Percentiles rank a stretch among this genome's conserved stretches.
phyloP scores from a whole-genome alignment of 1,140 invertebrate genomes.

The Pseudomyrmex concolor region DNA sequence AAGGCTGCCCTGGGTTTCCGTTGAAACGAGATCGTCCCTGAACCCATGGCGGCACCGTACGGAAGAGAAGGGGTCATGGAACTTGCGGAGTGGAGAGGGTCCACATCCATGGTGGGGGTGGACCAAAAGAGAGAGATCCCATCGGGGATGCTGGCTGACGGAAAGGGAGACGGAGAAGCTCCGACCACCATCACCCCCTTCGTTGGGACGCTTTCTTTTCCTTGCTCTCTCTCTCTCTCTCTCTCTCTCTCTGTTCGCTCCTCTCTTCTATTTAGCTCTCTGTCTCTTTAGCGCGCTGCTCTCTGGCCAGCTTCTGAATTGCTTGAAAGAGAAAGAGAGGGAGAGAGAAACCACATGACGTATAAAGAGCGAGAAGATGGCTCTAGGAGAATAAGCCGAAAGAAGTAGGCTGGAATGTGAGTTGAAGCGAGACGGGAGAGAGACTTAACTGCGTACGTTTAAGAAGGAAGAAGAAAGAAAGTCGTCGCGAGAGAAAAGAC shows the following conservation, averaged over 20 bases:
- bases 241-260: neutral
- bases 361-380: constrained; percentile 13
- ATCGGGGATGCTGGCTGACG: constrained; percentile 11
- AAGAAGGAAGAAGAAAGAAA: constrained; percentile 20
- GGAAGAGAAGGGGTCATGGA: constrained; percentile 77
- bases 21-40: constrained; percentile 80
- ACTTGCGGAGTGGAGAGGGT: constrained; percentile 55
- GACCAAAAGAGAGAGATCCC: constrained; percentile 60
- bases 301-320: constrained; percentile 1
- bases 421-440: neutral
- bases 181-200: constrained; percentile 42
- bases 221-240: constrained; percentile 3
- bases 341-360: neutral
- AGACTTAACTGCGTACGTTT: too few species aligned
- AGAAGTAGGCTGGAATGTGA: constrained; percentile 19
- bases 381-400: neutral
- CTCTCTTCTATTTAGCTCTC: constrained; percentile 4
- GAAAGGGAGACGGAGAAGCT: constrained; percentile 58
- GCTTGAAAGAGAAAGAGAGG: constrained; percentile 34
- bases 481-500: neutral
- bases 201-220: constrained; percentile 28
- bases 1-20: constrained; percentile 69
- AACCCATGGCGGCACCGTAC: constrained; percentile 75
- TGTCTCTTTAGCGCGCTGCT: constrained; percentile 14
- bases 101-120: constrained; percentile 35